Conservation (phyloP, 2,797 vertebrate genomes). For the Sebastes hubbsi region DNA sequence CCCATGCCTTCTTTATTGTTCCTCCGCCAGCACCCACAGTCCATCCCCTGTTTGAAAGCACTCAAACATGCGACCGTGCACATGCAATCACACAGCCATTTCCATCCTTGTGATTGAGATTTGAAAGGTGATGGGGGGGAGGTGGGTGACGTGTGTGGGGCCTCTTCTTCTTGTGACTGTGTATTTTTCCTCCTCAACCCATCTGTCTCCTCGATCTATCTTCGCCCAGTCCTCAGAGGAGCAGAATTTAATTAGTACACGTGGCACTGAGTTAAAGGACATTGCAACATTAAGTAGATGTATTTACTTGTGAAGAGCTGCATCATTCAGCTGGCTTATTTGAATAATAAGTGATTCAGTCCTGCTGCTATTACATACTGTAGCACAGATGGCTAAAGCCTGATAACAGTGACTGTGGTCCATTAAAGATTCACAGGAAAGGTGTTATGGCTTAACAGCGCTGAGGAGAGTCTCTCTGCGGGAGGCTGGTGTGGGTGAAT, state of each 20-base stretch:
- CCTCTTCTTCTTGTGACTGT: conserved; percentile 52
- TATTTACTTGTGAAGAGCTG: conserved; percentile 71
- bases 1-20: conserved; percentile 58
- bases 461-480: conserved; percentile 49
- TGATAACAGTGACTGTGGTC: conserved; percentile 50
- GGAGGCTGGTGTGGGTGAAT: conserved; percentile 56
- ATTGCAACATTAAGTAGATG: conserved; percentile 72
- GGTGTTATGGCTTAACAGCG: conserved; percentile 69
- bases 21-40: conserved; percentile 53
- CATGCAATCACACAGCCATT: conserved; percentile 39
- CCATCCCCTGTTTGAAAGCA: conserved; percentile 25
- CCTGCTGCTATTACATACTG: conserved; percentile 62
- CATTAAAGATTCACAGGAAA: conserved; percentile 73
- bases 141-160: background rate
- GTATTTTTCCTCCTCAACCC: conserved; percentile 60
- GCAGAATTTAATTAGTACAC: conserved; percentile 75
- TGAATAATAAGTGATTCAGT: conserved; percentile 63
- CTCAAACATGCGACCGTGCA: conserved; percentile 20
- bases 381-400: conserved; percentile 69
- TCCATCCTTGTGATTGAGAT: conserved; percentile 56
- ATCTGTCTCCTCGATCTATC: conserved; percentile 66
- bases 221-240: conserved; percentile 56
- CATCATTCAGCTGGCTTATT: conserved; percentile 69
- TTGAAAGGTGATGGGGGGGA: conserved; percentile 53
- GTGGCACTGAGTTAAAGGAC: conserved; percentile 70